Conservation (phyloP, 1,140 invertebrate species). For the Stratiolaelaps scimitus region DNA sequence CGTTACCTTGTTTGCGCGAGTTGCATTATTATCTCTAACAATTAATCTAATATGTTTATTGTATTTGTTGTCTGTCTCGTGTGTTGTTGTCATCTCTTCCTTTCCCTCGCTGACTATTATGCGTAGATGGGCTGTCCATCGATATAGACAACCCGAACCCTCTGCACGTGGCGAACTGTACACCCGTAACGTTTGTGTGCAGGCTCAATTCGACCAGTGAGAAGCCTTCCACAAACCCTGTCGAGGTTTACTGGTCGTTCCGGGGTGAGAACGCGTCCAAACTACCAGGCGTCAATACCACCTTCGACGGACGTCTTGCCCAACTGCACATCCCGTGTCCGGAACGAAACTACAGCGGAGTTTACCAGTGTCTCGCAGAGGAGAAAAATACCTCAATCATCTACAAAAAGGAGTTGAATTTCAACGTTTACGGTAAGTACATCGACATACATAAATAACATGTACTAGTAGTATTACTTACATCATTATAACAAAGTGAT, state of each 20-base stretch:
- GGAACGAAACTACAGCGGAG: slow-evolving; percentile 34
- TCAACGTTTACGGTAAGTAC: slow-evolving; percentile 36
- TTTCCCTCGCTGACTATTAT: background rate
- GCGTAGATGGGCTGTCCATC: slow-evolving; percentile 20
- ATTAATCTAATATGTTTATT: too few species aligned
- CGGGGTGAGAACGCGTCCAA: slow-evolving; percentile 37
- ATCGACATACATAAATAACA: too few species aligned
- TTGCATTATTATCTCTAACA: too few species aligned
- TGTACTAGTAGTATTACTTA: too few species aligned
- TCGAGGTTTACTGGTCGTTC: slow-evolving; percentile 37
- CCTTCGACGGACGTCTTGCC: slow-evolving; percentile 31
- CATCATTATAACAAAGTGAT: too few species aligned
- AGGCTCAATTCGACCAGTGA: slow-evolving; percentile 31
- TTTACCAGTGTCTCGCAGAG: slow-evolving; percentile 35
- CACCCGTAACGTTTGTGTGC: slow-evolving; percentile 33
- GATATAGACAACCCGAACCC: slow-evolving; percentile 31
- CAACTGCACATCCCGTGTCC: slow-evolving; percentile 34
- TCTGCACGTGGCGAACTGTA: slow-evolving; percentile 35
- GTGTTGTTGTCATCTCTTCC: too few species aligned
- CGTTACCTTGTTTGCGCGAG: too few species aligned
- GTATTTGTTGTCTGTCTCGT: too few species aligned
- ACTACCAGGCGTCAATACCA: slow-evolving; percentile 33
- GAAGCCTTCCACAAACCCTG: slow-evolving; percentile 8
- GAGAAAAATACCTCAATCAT: slow-evolving; percentile 35
- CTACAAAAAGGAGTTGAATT: slow-evolving; percentile 35